Percentiles rank a stretch among this genome's conserved stretches.
Evolutionary conservation across 2,113 vertebrate genomes (phyloP).

Genomic region (Atlantisia rogersi): DNA sequence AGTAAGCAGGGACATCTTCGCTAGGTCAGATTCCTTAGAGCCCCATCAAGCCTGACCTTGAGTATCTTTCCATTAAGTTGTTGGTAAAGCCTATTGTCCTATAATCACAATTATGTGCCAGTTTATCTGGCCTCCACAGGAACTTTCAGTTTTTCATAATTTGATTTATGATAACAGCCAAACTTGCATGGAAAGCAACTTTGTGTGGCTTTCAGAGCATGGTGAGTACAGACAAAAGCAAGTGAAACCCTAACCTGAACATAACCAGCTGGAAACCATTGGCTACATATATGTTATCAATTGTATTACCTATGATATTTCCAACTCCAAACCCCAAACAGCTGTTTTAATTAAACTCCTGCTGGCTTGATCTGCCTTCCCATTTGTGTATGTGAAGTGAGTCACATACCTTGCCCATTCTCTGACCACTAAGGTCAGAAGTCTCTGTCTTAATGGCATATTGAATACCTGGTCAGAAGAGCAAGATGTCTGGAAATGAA

Average conservation of each 20-base stretch:
- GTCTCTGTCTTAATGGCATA: not conserved
- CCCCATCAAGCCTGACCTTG: too few species aligned
- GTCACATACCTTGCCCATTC: not conserved
- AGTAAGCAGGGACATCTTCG: too few species aligned
- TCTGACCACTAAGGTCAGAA: not conserved
- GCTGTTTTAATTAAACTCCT: not conserved
- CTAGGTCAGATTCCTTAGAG: too few species aligned
- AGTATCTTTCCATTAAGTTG: not conserved
- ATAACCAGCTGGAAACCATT: not conserved
- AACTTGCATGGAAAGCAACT: not conserved
- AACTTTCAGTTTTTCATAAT: not conserved
- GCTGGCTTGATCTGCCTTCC: not conserved
- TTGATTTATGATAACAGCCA: not conserved
- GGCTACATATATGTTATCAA: not conserved
- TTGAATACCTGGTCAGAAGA: not conserved
- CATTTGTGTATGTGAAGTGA: constrained; percentile 28
- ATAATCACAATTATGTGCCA: not conserved
- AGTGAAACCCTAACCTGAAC: not conserved
- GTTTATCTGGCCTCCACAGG: not conserved
- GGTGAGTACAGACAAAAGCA: not conserved
- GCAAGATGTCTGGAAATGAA: not conserved
- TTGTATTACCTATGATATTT: not conserved
- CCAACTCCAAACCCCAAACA: not conserved
- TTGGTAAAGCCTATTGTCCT: not conserved
- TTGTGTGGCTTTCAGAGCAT: not conserved